Percentiles rank a stretch among this genome's conserved stretches.
phyloP scores from a whole-genome alignment of 35 echinoderm and acorn worm species.

The Stichopus chloronotus region DNA sequence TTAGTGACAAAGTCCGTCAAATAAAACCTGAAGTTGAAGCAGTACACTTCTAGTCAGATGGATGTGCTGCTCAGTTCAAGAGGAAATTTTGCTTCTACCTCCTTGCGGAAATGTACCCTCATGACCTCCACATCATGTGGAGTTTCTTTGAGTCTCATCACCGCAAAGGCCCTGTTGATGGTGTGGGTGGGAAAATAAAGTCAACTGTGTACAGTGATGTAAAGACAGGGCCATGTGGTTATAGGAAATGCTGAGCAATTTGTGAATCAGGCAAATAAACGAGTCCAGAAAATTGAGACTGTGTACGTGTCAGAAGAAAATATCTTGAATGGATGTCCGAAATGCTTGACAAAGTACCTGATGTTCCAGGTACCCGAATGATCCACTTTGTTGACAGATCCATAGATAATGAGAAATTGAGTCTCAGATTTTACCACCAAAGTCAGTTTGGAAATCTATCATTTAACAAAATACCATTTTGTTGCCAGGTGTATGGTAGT shows the following conservation, averaged over 20 bases:
- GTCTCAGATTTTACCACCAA: background rate
- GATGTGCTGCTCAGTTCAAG: constrained; percentile 52
- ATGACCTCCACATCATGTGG: constrained; percentile 45
- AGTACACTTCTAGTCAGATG: constrained; percentile 52
- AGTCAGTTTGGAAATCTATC: background rate
- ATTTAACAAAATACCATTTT: background rate
- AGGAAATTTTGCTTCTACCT: constrained; percentile 43
- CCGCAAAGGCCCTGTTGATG: constrained; percentile 35
- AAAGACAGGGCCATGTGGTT: background rate
- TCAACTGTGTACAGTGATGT: constrained; percentile 41
- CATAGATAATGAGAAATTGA: constrained; percentile 1
- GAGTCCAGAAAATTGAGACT: background rate
- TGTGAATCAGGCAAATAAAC: background rate
- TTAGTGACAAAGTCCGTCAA: constrained; percentile 6
- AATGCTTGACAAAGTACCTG: constrained; percentile 2
- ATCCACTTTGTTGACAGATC: constrained; percentile 13
- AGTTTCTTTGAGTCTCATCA: constrained; percentile 53
- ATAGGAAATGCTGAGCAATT: constrained; percentile 25
- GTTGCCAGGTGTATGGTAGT: background rate
- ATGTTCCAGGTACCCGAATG: constrained; percentile 5
- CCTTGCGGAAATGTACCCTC: constrained; percentile 2
- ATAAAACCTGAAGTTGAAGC: constrained; percentile 3
- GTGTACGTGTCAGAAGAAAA: background rate
- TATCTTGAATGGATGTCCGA: background rate
- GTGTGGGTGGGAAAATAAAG: constrained; percentile 22